Evolutionary conservation across 2,113 vertebrate species (phyloP).

Genomic region (Promerops cafer): DNA sequence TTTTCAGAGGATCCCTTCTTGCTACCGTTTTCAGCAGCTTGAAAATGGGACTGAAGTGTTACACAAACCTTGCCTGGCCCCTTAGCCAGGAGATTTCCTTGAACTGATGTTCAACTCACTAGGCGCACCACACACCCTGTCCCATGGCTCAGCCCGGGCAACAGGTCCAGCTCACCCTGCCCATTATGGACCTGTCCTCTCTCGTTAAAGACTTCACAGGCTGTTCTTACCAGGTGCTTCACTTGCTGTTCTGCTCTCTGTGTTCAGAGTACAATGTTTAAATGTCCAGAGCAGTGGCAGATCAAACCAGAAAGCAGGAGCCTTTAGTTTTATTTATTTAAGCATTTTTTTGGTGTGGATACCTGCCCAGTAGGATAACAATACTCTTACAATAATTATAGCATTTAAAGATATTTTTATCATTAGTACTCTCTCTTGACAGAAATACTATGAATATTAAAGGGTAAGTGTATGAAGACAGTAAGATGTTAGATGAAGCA

Average conservation of each 20-base stretch:
- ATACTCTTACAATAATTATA: background rate
- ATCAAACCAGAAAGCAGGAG: background rate
- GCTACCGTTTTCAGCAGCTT: background rate
- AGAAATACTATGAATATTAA: background rate
- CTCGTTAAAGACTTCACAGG: background rate
- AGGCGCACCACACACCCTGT: background rate
- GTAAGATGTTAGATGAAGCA: background rate
- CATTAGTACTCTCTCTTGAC: background rate
- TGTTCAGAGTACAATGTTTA: background rate
- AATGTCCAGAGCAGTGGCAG: background rate
- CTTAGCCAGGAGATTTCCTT: background rate
- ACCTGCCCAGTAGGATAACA: background rate
- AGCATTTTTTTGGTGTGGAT: background rate
- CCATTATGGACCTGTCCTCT: background rate
- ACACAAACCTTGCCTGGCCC: background rate
- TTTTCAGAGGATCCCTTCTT: background rate
- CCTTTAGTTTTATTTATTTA: background rate
- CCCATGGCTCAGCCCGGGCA: rapidly evolving
- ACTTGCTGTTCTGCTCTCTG: background rate
- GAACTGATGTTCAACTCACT: rapidly evolving
- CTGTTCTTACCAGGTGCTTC: background rate
- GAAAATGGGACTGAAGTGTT: background rate
- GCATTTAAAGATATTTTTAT: background rate
- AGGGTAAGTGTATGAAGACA: background rate
- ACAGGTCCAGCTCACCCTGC: background rate